A percentile compares a stretch with the other conserved stretches of the same genome.
phyloP scores from a whole-genome alignment of 2,113 vertebrate genomes.

The Bothrops jararaca region DNA sequence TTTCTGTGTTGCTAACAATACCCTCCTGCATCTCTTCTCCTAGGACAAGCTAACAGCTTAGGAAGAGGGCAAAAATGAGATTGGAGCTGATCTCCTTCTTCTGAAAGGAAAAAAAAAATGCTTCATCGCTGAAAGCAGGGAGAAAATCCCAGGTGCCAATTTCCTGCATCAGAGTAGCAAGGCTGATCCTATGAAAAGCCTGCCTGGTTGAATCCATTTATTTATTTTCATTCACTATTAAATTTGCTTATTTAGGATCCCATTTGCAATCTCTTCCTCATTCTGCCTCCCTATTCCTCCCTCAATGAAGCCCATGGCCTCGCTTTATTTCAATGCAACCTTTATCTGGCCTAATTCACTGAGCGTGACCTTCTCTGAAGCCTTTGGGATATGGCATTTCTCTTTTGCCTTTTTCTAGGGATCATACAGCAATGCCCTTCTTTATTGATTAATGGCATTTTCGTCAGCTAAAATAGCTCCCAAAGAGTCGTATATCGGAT shows the following conservation, averaged over 20 bases:
- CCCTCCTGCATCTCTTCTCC: constrained; percentile 60
- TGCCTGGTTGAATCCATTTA: neutral
- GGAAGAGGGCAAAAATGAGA: constrained; percentile 61
- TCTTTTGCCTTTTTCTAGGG: neutral
- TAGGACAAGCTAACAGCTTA: constrained; percentile 55
- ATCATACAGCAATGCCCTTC: neutral
- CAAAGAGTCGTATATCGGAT: neutral
- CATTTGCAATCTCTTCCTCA: neutral
- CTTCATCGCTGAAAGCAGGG: constrained; percentile 52
- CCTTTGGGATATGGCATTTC: neutral
- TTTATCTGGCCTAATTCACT: neutral
- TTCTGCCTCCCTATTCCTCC: neutral
- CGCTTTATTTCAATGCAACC: neutral
- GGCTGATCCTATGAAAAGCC: neutral
- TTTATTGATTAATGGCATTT: neutral
- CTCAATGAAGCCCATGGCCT: neutral
- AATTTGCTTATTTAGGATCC: neutral
- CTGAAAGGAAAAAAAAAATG: constrained; percentile 44
- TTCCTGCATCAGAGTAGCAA: neutral
- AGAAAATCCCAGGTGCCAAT: neutral
- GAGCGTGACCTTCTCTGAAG: neutral
- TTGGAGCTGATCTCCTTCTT: constrained; percentile 57
- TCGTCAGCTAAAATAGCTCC: neutral
- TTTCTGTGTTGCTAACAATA: constrained; percentile 60
- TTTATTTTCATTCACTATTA: neutral